These are phyloP conservation scores for Dinothrombium tinctorium DNA, from an alignment of 1,140 invertebrate genomes.

Conservation along the genomic window DNA sequence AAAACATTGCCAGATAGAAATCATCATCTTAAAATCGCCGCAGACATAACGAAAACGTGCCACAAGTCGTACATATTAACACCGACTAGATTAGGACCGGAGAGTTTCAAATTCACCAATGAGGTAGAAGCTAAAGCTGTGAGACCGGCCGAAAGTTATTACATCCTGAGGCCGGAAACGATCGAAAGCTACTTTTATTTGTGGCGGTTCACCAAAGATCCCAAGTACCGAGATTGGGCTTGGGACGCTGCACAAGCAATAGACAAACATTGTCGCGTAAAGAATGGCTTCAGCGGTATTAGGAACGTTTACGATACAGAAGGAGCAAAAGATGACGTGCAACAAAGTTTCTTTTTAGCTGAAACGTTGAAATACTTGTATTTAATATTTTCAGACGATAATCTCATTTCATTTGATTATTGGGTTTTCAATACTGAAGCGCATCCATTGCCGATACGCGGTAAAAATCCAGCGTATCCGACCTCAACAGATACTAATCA, in stretches of 20 bases:
- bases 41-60: constrained; percentile 82
- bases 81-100: constrained; percentile 64
- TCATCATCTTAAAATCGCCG: constrained; percentile 65
- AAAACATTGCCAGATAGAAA: constrained; percentile 43
- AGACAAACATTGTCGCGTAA: constrained; percentile 73
- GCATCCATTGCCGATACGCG: constrained; percentile 79
- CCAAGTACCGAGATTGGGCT: constrained; percentile 89
- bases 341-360: constrained; percentile 94
- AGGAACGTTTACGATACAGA: constrained; percentile 71
- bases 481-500: too few relatives aligned
- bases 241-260: constrained; percentile 88
- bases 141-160: constrained; percentile 79
- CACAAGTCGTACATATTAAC: constrained; percentile 85
- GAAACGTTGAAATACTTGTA: constrained; percentile 98
- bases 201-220: constrained; percentile 85
- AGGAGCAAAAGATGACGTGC: constrained; percentile 80
- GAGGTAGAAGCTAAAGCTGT: constrained; percentile 65
- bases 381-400: constrained; percentile 83
- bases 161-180: constrained; percentile 86
- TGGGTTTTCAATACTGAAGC: constrained; percentile 99
- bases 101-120: constrained; percentile 51
- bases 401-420: constrained; percentile 65
- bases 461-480: constrained; percentile 42
- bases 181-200: constrained; percentile 91
- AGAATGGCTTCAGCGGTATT: constrained; percentile 75